These are phyloP conservation scores for Rotaria sp. DNA, from an alignment of 2,888 invertebrate species.

Conservation along the genomic window DNA sequence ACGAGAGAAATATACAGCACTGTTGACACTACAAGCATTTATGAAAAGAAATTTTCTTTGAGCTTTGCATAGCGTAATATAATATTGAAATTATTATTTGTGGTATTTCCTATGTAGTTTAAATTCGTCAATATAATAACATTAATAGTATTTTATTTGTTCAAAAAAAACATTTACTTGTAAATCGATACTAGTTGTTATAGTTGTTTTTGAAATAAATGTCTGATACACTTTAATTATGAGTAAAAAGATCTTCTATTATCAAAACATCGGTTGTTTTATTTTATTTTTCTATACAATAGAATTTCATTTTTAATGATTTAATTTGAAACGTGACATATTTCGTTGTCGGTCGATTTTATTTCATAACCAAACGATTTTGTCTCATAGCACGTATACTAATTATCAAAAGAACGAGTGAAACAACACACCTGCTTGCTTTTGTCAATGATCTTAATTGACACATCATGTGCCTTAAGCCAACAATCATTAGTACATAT, in stretches of 20 bases:
- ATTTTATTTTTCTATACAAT: background rate
- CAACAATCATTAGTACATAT: slow-evolving; percentile 12
- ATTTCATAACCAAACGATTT: slow-evolving; percentile 13
- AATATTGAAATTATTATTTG: too few relatives aligned
- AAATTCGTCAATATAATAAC: too few relatives aligned
- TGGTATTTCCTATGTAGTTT: too few relatives aligned
- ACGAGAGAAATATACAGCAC: too few relatives aligned
- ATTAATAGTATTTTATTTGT: too few relatives aligned
- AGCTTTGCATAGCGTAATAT: too few relatives aligned
- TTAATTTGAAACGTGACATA: slow-evolving; percentile 15
- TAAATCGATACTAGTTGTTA: too few relatives aligned
- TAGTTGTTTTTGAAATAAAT: too few relatives aligned
- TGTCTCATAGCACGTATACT: slow-evolving; percentile 3
- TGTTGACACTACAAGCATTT: too few relatives aligned
- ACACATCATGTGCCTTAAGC: slow-evolving; percentile 24
- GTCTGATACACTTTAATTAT: too few relatives aligned
- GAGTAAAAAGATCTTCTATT: background rate
- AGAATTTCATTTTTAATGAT: background rate
- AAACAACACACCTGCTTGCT: slow-evolving; percentile 13
- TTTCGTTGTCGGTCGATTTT: background rate
- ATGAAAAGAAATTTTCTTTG: too few relatives aligned
- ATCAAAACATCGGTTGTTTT: background rate
- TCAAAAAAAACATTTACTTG: too few relatives aligned
- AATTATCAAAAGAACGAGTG: slow-evolving; percentile 19
- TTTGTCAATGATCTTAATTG: slow-evolving; percentile 22